Conservation (phyloP, 2,888 invertebrate genomes). For the Notocelia uddmanniana region DNA sequence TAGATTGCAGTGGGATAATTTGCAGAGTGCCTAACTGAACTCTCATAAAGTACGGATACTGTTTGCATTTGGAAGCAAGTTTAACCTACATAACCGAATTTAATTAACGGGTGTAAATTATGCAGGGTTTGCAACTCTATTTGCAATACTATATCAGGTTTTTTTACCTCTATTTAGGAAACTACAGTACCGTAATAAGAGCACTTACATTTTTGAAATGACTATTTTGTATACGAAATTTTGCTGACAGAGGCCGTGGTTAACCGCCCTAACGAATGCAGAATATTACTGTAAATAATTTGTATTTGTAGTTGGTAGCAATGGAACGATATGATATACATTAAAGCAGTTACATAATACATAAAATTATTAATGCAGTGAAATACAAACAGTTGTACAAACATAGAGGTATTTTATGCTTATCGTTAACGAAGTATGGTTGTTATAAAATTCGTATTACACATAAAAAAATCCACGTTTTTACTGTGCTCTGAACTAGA, state of each 20-base stretch:
- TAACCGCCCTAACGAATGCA: conserved; percentile 22
- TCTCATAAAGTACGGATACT: conserved; percentile 27
- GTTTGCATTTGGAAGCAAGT: conserved; percentile 38
- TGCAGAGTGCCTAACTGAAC: conserved; percentile 28
- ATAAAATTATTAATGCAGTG: conserved; percentile 52
- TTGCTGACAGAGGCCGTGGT: conserved; percentile 14
- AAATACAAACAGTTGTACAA: conserved; percentile 33
- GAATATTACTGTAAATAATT: conserved; percentile 37
- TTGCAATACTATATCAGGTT: conserved; percentile 26
- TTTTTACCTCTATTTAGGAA: conserved; percentile 33
- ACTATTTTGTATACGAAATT: conserved; percentile 19
- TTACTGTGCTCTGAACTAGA: conserved; percentile 72
- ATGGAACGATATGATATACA: conserved; percentile 55
- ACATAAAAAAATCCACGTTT: conserved; percentile 65
- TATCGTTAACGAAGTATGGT: conserved; percentile 36
- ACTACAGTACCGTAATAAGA: conserved; percentile 27
- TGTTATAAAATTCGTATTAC: conserved; percentile 58
- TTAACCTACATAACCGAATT: conserved; percentile 36
- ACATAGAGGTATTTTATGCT: conserved; percentile 32
- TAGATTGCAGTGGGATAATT: conserved; percentile 24
- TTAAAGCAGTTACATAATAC: conserved; percentile 61
- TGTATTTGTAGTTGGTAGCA: conserved; percentile 59
- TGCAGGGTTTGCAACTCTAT: conserved; percentile 29
- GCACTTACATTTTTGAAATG: conserved; percentile 37
- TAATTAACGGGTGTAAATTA: conserved; percentile 16